Percentiles rank a stretch among this genome's conserved stretches.
These are phyloP conservation scores for Fistularia commersonii DNA, from an alignment of 2,797 vertebrate genomes.

Conservation along the genomic window DNA sequence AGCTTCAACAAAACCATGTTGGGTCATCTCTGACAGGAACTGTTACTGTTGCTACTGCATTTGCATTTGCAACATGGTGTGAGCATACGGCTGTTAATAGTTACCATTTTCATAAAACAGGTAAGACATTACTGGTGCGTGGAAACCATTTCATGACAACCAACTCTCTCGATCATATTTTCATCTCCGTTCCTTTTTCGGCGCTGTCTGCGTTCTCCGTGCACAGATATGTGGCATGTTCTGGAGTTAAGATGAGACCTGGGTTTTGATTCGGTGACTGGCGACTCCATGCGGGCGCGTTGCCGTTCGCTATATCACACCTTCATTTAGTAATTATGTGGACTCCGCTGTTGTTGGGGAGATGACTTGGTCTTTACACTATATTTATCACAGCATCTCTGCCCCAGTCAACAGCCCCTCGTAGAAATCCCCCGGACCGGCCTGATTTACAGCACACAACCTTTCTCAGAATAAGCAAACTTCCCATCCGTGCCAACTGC, in stretches of 20 bases:
- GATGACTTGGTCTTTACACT: slow-evolving; percentile 42
- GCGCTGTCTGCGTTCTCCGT: not conserved
- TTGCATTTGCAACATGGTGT: too few species aligned
- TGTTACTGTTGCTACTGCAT: too few species aligned
- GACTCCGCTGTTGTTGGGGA: slow-evolving; percentile 59
- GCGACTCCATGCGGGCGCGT: slow-evolving; percentile 18
- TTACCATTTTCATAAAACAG: too few species aligned
- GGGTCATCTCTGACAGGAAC: too few species aligned
- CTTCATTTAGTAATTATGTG: slow-evolving; percentile 7
- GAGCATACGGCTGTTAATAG: too few species aligned
- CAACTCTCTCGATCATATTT: too few species aligned
- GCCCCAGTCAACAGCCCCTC: slow-evolving; percentile 46
- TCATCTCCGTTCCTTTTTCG: too few species aligned
- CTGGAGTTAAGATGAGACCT: not conserved
- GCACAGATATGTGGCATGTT: not conserved
- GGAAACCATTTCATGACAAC: too few species aligned
- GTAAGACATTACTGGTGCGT: too few species aligned
- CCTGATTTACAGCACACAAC: slow-evolving; percentile 18
- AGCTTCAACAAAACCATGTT: too few species aligned
- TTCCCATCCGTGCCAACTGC: slow-evolving; percentile 6
- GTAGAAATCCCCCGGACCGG: slow-evolving; percentile 26
- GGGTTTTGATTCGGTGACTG: slow-evolving; percentile 21
- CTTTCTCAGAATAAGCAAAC: slow-evolving; percentile 6
- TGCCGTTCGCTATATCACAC: slow-evolving; percentile 15
- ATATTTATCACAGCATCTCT: slow-evolving; percentile 58